Evolutionary conservation across 1,140 invertebrate species (phyloP), one percentile per base, ranked within the genome.

Genomic region (Phymastichus coffea): DNA sequence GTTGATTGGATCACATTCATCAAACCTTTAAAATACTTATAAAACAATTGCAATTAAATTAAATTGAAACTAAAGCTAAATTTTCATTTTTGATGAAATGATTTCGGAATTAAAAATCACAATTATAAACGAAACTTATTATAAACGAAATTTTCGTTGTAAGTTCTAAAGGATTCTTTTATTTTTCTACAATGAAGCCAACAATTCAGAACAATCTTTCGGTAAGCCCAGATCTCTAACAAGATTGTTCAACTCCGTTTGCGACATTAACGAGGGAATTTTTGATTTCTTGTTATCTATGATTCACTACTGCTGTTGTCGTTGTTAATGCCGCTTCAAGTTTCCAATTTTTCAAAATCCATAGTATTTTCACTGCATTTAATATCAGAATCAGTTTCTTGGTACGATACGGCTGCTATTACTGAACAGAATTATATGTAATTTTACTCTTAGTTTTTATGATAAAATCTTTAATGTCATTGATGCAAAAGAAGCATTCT

Each of bases 191-290:
- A 61, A 65, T 20, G 67, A 67, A 26, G 63, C 67, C 30, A 70
- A 59, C 33, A 68, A 61, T n/a, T 40, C 37, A 40, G 37, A 40
- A 17, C n/a, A 4, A 40, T 40, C 37, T 40, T 40, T 40, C 4
- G 37, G 37, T 40, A 40, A 40, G 37, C 37, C 37, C 37, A 40
- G 37, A 52, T 72, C 57, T 61, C 64, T 67, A 38, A 69, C 54
- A n/a, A 72, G 61, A 61, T 73, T 72, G 68, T 69, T 68, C 35
- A 74, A 63, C 48, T 69, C 65, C 22, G 55, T 26, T 35, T 73
- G 63, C 14, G 53, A 55, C 14, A 30, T 30, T 20, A 46, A 15
- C 19, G 40, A 7, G 22, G 40, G 40, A 41, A 41, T 19, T 46
- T 26, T 25, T 12, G 43, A 26, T 46, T 46, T 46, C 26, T 46